phyloP scores from a whole-genome alignment of 2,113 vertebrate genomes.

The Phalacrocorax aristotelis region DNA sequence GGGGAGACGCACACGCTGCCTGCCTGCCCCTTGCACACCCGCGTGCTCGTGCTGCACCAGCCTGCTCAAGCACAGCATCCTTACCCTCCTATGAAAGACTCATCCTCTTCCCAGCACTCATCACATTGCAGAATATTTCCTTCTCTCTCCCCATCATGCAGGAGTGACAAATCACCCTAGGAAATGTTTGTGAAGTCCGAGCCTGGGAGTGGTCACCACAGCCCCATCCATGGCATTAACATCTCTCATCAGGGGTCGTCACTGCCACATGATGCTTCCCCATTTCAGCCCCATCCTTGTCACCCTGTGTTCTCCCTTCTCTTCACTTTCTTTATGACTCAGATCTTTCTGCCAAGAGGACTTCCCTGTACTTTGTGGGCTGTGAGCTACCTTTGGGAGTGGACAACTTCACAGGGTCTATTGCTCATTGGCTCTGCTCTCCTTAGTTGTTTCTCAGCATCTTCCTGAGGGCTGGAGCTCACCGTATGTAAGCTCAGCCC shows the following conservation, averaged over 20 bases:
- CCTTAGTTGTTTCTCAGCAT: not conserved
- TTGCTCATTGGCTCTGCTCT: slow-evolving; percentile 32
- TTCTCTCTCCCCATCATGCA: not conserved
- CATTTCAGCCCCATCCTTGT: not conserved
- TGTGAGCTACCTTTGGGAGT: slow-evolving; percentile 28
- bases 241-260: fast-evolving
- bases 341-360: not conserved
- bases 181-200: not conserved
- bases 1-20: not conserved
- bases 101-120: not conserved
- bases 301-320: not conserved
- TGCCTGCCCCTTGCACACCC: not conserved
- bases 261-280: fast-evolving
- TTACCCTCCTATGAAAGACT: not conserved
- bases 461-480: not conserved
- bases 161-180: not conserved
- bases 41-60: fast-evolving
- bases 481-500: not conserved
- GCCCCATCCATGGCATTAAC: not conserved
- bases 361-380: not conserved
- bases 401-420: not conserved
- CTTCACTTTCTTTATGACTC: slow-evolving; percentile 56
- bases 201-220: not conserved
- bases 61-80: not conserved
- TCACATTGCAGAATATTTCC: not conserved